These are phyloP conservation scores for Corythornis cristatus DNA, from an alignment of 2,113 vertebrate genomes.

Conservation along the genomic window DNA sequence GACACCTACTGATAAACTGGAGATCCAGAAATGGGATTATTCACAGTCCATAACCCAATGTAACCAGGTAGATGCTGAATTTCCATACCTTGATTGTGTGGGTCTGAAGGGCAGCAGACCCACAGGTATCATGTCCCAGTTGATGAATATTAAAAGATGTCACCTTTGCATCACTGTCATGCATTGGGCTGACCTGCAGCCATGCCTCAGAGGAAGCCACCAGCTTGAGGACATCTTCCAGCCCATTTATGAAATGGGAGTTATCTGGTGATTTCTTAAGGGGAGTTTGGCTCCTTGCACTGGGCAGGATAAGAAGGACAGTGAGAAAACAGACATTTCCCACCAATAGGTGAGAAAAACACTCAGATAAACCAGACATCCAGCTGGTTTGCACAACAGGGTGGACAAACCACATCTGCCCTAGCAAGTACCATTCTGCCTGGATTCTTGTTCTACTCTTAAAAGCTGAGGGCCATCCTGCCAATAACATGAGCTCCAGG, in stretches of 20 bases:
- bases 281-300: not conserved
- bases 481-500: not conserved
- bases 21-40: not conserved
- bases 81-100: not conserved
- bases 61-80: not conserved
- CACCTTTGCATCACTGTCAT: not conserved
- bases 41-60: not conserved
- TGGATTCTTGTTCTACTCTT: not conserved
- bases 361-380: not conserved
- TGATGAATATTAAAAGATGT: not conserved
- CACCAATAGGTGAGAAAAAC: not conserved
- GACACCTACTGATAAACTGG: not conserved
- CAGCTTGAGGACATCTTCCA: not conserved
- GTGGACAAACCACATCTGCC: not conserved
- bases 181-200: not conserved
- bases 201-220: not conserved
- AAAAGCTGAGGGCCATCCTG: not conserved
- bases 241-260: not conserved
- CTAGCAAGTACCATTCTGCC: not conserved
- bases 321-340: not conserved
- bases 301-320: not conserved
- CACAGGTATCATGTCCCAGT: not conserved
- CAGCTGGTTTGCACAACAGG: not conserved
- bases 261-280: not conserved
- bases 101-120: not conserved